These are phyloP conservation scores for Axea sp. DNA, from an alignment of 2,888 invertebrate genomes.

Conservation along the genomic window DNA sequence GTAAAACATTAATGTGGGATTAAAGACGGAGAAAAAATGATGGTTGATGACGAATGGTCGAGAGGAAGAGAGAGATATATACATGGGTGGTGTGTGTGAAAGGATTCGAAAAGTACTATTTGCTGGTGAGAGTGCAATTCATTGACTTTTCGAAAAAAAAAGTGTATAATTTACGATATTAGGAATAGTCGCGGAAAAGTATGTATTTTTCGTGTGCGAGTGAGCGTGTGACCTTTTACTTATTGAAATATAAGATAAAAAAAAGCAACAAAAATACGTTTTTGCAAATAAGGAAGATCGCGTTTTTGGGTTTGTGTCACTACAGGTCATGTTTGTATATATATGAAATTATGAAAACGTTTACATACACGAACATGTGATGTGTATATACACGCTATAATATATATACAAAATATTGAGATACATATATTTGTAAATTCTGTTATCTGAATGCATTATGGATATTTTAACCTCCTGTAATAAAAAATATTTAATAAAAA, in stretches of 20 bases:
- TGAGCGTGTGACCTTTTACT: conserved; percentile 50
- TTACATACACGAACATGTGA: conserved; percentile 74
- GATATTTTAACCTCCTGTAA: conserved; percentile 79
- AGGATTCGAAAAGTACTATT: conserved; percentile 7
- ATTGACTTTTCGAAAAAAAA: conserved; percentile 44
- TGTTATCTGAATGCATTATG: conserved; percentile 77
- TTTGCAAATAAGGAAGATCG: conserved; percentile 52
- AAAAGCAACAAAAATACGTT: too few relatives aligned
- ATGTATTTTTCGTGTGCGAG: conserved; percentile 63
- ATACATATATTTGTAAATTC: conserved; percentile 79
- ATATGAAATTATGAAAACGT: conserved; percentile 70
- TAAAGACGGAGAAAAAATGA: too few relatives aligned
- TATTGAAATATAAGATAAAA: conserved; percentile 36
- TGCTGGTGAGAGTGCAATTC: conserved; percentile 37
- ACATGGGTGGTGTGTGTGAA: neutral
- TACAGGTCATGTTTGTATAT: conserved; percentile 74
- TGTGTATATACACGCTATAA: conserved; percentile 74
- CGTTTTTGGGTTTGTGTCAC: conserved; percentile 69
- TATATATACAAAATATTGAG: conserved; percentile 70
- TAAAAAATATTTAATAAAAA: conserved; percentile 78
- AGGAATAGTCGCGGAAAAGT: conserved; percentile 50
- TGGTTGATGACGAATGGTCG: neutral
- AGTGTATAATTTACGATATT: conserved; percentile 42
- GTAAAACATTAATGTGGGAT: too few relatives aligned
- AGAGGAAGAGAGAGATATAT: conserved; percentile 1